Conservation (phyloP, 2,888 invertebrate species). For the Calliopum simillimum region DNA sequence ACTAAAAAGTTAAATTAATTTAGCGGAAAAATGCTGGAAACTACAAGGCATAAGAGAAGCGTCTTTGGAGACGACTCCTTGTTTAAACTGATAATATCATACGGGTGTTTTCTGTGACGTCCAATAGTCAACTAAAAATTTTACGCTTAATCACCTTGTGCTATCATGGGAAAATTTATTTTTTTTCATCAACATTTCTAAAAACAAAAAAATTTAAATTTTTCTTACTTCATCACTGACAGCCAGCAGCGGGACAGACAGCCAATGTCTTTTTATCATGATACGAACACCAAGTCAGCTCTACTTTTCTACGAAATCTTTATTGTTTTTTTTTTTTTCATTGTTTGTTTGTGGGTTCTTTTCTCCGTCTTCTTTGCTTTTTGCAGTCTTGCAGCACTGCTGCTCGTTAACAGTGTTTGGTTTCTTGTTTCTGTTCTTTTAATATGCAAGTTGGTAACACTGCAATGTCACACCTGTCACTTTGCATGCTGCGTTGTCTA, state of each 20-base stretch:
- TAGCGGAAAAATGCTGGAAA: constrained; percentile 21
- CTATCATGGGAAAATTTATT: constrained; percentile 1
- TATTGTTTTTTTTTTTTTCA: neutral
- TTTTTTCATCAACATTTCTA: neutral
- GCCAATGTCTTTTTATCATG: neutral
- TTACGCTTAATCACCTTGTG: constrained; percentile 17
- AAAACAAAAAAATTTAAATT: neutral
- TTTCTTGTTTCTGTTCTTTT: no score
- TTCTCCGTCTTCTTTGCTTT: neutral
- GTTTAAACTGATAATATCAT: neutral
- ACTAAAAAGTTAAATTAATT: constrained; percentile 11
- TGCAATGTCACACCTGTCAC: constrained; percentile 13
- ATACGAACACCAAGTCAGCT: neutral
- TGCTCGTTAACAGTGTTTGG: no score
- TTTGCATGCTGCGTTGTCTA: no score
- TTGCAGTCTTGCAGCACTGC: neutral
- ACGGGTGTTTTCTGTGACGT: neutral
- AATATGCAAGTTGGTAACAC: constrained; percentile 1
- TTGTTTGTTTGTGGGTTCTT: neutral
- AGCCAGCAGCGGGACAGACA: neutral
- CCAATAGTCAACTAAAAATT: neutral
- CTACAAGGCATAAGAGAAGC: neutral
- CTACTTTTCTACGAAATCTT: neutral
- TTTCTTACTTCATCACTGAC: no score
- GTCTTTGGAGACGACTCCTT: neutral